Percentiles rank a stretch among this genome's conserved stretches.
Evolutionary conservation across 2,888 invertebrate species (phyloP).

Genomic region (Sepiola atlantica): DNA sequence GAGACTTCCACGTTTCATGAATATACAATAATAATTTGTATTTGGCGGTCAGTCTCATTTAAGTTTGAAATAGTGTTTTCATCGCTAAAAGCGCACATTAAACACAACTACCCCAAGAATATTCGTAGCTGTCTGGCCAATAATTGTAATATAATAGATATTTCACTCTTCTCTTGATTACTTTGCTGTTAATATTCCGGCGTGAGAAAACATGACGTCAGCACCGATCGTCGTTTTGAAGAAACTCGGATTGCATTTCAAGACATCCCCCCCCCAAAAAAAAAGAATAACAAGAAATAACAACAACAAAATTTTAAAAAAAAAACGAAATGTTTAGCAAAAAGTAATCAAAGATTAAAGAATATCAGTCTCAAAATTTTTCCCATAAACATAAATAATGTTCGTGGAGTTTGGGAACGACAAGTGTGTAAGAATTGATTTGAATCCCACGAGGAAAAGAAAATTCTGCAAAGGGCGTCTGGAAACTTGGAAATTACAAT

Average conservation of each 20-base stretch:
- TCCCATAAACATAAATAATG: neutral
- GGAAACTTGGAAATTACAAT: neutral
- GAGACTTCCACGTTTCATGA: no score
- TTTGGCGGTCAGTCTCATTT: no score
- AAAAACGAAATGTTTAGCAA: neutral
- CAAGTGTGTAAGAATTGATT: neutral
- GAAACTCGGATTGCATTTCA: neutral
- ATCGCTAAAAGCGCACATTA: no score
- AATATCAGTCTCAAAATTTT: neutral
- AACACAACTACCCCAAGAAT: no score
- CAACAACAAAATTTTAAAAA: no score
- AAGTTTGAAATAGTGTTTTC: no score
- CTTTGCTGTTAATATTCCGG: neutral
- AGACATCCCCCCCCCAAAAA: neutral
- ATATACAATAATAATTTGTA: no score
- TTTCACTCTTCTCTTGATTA: neutral
- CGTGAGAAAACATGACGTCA: neutral
- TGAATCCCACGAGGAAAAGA: neutral
- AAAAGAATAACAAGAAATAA: neutral
- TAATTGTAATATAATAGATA: no score
- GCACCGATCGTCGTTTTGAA: neutral
- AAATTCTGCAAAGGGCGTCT: neutral
- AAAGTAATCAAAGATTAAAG: constrained; percentile 6
- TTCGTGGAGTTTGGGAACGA: neutral
- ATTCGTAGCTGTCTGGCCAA: no score